phyloP scores from a whole-genome alignment of 2,888 invertebrate genomes.

The Philopedon plagiatum region DNA sequence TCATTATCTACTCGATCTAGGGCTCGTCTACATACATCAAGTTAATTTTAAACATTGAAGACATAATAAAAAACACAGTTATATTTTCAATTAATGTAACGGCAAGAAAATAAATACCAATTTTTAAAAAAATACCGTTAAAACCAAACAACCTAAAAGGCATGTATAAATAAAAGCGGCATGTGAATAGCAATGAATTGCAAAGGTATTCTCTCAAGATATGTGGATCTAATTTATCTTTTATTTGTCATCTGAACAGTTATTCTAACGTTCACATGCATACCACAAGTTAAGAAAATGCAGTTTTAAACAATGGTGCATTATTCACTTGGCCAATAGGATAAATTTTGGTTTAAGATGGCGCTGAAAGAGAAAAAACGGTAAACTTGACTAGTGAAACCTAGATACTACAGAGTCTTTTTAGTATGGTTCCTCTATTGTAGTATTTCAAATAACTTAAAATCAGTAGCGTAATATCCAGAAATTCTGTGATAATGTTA shows the following conservation, averaged over 20 bases:
- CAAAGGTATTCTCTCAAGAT: conserved; percentile 7
- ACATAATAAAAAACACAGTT: neutral
- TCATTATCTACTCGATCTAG: no score
- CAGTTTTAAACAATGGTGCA: conserved; percentile 24
- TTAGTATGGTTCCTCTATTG: no score
- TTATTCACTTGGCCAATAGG: conserved; percentile 13
- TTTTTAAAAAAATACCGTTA: neutral
- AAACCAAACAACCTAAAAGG: neutral
- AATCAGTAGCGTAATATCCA: no score
- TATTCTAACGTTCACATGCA: conserved; percentile 39
- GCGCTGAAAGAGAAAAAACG: no score
- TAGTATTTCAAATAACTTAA: no score
- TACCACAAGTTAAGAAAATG: conserved; percentile 28
- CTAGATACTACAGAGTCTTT: no score
- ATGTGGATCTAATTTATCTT: conserved; percentile 31
- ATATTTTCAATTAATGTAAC: neutral
- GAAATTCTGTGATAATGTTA: no score
- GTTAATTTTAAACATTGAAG: no score
- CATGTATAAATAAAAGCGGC: conserved; percentile 4
- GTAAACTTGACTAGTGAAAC: no score
- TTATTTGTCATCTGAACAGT: conserved; percentile 39
- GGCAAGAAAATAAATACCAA: neutral
- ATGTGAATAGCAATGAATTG: conserved; percentile 16
- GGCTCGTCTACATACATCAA: no score
- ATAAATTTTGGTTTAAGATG: conserved; percentile 7